Percentiles rank a stretch among this genome's conserved stretches.
Conservation (phyloP, 2,113 vertebrate genomes). For the Forbesichthys agassizii region DNA sequence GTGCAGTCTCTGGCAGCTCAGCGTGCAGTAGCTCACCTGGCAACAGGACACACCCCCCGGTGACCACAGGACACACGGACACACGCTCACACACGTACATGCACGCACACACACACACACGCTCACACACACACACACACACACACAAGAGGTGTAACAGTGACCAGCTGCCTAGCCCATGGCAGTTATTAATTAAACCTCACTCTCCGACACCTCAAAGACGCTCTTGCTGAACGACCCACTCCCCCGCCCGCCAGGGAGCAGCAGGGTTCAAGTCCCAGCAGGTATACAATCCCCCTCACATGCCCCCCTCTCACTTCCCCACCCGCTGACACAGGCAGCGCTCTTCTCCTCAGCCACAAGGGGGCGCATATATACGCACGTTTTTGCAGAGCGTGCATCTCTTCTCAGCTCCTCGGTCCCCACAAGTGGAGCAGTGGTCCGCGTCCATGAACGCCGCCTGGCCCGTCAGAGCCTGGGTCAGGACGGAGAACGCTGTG, state of each 20-base stretch:
- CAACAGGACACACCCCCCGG: constrained; percentile 5
- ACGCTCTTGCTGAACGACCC: too few species aligned
- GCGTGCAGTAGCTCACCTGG: constrained; percentile 93
- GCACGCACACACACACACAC: neutral
- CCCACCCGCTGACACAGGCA: too few species aligned
- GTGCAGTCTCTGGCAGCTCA: constrained; percentile 92
- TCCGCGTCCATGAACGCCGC: constrained; percentile 96
- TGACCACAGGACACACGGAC: too few species aligned
- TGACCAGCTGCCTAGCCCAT: too few species aligned
- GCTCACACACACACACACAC: too few species aligned
- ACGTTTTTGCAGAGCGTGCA: constrained; percentile 98
- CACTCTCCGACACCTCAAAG: too few species aligned
- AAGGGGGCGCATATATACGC: constrained; percentile 24
- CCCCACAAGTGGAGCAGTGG: constrained; percentile 94
- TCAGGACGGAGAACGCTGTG: constrained; percentile 93
- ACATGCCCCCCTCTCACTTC: neutral
- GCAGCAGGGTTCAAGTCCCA: too few species aligned
- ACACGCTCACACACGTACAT: neutral
- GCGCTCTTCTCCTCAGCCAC: neutral
- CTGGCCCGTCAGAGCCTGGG: constrained; percentile 96
- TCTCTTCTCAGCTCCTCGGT: constrained; percentile 92
- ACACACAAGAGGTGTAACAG: too few species aligned
- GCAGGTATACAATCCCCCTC: too few species aligned
- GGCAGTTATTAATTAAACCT: too few species aligned
- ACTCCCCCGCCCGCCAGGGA: too few species aligned